Base-by-base conservation (phyloP, 2,797 vertebrate species). In the Gorsachius magnificus region DNA sequence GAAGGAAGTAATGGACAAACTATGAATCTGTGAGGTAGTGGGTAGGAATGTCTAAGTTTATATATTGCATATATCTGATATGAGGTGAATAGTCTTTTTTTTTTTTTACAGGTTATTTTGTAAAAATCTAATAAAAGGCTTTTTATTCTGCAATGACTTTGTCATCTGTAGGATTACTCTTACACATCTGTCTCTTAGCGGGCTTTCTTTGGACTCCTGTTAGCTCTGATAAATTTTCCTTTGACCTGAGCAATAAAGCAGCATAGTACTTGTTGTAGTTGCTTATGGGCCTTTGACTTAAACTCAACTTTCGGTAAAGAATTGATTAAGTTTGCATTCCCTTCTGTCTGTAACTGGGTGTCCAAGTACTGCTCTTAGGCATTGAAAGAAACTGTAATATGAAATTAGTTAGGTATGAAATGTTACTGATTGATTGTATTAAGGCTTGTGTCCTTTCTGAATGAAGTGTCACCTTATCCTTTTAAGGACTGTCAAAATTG, bases 61-160 rank as follows among this genome's bases (percentile, higher is more conserved):
- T 75, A 94, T 94, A 94, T 82, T 94, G 77, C 90, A 60, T 87
- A 75, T 53, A 77, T 77, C 51, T n/a, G 56, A 69, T 89, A 91
- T 15, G 68, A 81, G 74, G 79, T 84, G 58, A 25, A 26, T 95
- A 95, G 91, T 95, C 76, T 70, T 90, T 94, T 50, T 90, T 96
- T 96, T 91, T 70, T 90, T 96, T 94, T 85, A 92, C 81, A 95
- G 93, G 88, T 95, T 97, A 97, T 98, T 98, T 98, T 98, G 93
- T 98, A 97, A 97, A 96, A 96, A 89, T 76, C 45, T 94, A 98
- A 98, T 98, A 98, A 98, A 98, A 95, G 13, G 63, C 70, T 94
- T 92, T 96, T 97, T 97, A 97, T 96, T 92, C 68, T 64, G 3
- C 90, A 90, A 38, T 26, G 50, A 48, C 84, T 84, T 82, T 95